Evolutionary conservation across 92 coral and sea anemone genomes (phyloP), one percentile per base, ranked within the genome.

Genomic region (Epizoanthus stellaris): DNA sequence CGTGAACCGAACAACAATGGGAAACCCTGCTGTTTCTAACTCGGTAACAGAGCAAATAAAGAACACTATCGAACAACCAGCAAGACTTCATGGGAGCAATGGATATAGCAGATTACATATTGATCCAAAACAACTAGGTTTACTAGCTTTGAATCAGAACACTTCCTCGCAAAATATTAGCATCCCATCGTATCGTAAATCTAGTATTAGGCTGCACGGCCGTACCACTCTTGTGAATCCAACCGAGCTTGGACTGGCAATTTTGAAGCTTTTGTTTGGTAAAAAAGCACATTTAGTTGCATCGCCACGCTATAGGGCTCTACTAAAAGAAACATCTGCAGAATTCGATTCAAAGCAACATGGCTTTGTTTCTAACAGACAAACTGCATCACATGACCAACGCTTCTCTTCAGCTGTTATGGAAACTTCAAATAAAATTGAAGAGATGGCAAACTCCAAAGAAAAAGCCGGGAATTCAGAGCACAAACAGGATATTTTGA

Each of bases 231-330:
- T 92, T 16, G 93, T 94, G 25, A 88, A 94, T 72, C 98, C 99
- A 2, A 94, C 99, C 9, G 90, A 91, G 66, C 89, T 97, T 17
- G 99, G 99, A 17, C 73, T 95, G 19, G 92, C 99, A 15, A 95
- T 97, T 66, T 70, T 97, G 40, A 94, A 87, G 73, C 87, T 97
- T 17, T 80, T 97, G 25, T 97, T 97, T 74, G 99, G 99, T 10
- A 93, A 84, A 67, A 88, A 90, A 42, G 99, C 99, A 19, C 85
- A 82, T 21, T 89, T 94, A 80, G 97, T 97, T 12, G 91, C 90
- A 67, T 88, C 89, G 40, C 85, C 95, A 11, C 82, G 74, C 23
- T 92, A 89, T 49, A 90, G 81, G 30, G 40, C 85, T 47, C 74
- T 73, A 43, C 57, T 94, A 19, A 80, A 43, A 53, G 30, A 89